Evolutionary conservation across 2,113 vertebrate genomes (phyloP).

Genomic region (Mixornis gularis): DNA sequence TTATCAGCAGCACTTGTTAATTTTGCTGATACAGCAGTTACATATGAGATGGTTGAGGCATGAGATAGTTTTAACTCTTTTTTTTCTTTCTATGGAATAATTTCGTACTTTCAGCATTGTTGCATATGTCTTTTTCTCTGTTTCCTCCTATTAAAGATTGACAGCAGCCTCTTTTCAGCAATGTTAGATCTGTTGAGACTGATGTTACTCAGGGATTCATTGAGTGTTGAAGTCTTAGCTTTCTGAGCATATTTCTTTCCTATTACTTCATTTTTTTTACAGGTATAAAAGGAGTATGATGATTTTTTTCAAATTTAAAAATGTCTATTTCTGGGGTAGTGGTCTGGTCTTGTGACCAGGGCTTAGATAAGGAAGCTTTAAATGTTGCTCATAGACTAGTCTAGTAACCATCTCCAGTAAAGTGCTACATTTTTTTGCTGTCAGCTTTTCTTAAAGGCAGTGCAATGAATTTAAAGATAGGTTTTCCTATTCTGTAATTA

Average conservation of each 20-base stretch:
- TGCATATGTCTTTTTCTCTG: background rate
- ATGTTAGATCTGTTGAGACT: fast-evolving
- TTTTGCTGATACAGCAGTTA: background rate
- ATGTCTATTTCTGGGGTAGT: background rate
- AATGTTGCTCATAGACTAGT: background rate
- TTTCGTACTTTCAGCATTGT: background rate
- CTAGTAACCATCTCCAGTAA: background rate
- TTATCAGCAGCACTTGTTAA: background rate
- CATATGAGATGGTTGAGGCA: background rate
- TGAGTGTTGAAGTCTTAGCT: background rate
- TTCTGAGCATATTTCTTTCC: background rate
- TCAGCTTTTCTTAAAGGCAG: background rate
- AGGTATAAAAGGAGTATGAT: background rate
- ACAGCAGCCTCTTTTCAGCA: background rate
- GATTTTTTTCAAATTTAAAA: background rate
- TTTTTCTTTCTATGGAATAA: background rate
- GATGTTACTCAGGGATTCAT: background rate
- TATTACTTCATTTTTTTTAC: background rate
- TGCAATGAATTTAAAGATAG: background rate
- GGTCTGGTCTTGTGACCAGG: background rate
- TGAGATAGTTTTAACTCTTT: background rate
- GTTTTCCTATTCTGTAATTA: background rate
- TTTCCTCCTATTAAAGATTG: background rate
- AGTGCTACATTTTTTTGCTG: fast-evolving
- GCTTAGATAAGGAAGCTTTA: background rate